A percentile compares a stretch with the other conserved stretches of the same genome.
These are phyloP conservation scores for Tiphia femorata DNA, from an alignment of 2,888 invertebrate genomes.

Conservation along the genomic window DNA sequence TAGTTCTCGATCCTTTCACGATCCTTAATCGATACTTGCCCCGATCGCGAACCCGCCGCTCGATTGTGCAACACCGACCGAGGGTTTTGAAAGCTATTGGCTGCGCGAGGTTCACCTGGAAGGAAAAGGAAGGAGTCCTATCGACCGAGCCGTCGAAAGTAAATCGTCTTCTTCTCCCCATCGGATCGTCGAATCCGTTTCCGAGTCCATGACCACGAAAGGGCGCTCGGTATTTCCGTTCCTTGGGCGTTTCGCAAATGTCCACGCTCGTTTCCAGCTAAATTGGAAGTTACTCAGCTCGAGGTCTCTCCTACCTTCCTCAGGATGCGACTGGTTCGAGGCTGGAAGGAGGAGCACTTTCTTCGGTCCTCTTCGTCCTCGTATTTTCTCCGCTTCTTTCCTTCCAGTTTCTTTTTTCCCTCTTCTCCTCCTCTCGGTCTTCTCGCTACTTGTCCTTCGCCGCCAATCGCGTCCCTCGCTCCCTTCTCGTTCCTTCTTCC, in stretches of 20 bases:
- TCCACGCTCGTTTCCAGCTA: conserved; percentile 28
- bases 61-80: too few relatives aligned
- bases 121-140: too few relatives aligned
- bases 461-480: conserved; percentile 7
- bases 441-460: not conserved
- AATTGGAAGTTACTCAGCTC: conserved; percentile 33
- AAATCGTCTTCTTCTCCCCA: not conserved
- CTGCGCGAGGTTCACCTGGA: too few relatives aligned
- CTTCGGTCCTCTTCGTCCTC: too few relatives aligned
- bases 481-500: conserved; percentile 18
- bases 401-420: conserved; percentile 2
- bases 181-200: not conserved
- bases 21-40: too few relatives aligned
- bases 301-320: too few relatives aligned
- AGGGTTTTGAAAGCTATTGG: too few relatives aligned
- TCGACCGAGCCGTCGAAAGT: too few relatives aligned
- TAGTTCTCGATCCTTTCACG: too few relatives aligned
- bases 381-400: conserved; percentile 28
- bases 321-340: too few relatives aligned
- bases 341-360: too few relatives aligned
- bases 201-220: not conserved
- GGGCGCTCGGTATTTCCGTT: conserved; percentile 23
- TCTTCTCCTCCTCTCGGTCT: not conserved
- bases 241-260: conserved; percentile 14
- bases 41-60: too few relatives aligned